These are phyloP conservation scores for Hephaestus fuliginosus DNA, from an alignment of 2,797 vertebrate species.

Conservation along the genomic window DNA sequence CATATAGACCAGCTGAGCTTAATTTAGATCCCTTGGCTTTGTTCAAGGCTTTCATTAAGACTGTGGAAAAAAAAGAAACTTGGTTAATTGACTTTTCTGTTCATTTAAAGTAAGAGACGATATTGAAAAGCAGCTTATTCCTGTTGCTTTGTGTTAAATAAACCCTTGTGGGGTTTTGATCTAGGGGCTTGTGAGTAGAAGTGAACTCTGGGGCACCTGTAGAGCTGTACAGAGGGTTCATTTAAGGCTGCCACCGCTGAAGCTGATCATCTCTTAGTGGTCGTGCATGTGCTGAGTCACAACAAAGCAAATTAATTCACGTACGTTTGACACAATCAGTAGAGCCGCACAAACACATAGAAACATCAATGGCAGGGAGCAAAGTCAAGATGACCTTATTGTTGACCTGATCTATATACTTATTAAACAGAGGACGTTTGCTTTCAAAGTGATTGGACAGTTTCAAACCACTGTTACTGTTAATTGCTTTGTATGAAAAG, in stretches of 20 bases:
- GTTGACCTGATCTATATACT: constrained; percentile 1
- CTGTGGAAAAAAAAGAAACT: background rate
- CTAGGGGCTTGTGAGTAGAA: background rate
- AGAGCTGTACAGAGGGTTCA: background rate
- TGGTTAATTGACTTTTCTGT: background rate
- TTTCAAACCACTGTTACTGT: background rate
- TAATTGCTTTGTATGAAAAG: background rate
- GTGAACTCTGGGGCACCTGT: too few relatives aligned
- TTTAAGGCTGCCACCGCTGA: background rate
- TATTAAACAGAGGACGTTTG: constrained; percentile 13
- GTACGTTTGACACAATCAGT: background rate
- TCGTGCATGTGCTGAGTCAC: background rate
- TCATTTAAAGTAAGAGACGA: background rate
- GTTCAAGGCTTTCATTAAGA: background rate
- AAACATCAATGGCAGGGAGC: background rate
- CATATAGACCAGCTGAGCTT: background rate
- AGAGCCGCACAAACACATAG: background rate
- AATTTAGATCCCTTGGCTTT: constrained; percentile 8
- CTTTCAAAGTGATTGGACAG: background rate
- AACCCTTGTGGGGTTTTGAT: background rate
- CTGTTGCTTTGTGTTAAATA: background rate
- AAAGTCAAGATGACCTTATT: background rate
- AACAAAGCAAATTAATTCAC: background rate
- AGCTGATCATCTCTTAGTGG: background rate
- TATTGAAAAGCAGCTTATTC: background rate